Conservation (phyloP, 2,888 invertebrate species). For the Lingula anatina region DNA sequence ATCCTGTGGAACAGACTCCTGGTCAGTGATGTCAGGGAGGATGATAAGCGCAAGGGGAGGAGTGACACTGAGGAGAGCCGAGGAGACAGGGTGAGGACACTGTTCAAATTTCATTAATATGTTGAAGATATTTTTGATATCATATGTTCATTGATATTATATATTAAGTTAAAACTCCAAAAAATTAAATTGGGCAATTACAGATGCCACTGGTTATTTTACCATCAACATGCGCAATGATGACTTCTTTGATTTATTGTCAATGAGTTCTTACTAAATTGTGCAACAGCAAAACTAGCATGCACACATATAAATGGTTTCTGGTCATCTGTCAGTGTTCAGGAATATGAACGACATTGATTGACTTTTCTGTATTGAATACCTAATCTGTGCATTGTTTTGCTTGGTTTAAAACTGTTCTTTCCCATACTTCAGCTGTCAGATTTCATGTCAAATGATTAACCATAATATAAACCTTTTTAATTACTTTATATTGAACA, state of each 20-base stretch:
- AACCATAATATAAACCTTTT: too few relatives aligned
- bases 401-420: constrained; percentile 2
- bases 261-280: too few relatives aligned
- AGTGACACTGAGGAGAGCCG: constrained; percentile 37
- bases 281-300: too few relatives aligned
- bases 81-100: constrained; percentile 20
- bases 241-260: too few relatives aligned
- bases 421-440: too few relatives aligned
- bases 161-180: neutral
- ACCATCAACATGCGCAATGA: too few relatives aligned
- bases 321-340: neutral
- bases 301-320: too few relatives aligned
- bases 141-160: neutral
- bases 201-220: too few relatives aligned
- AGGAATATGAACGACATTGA: neutral
- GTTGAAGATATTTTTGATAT: too few relatives aligned
- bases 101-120: too few relatives aligned
- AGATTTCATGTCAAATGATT: too few relatives aligned
- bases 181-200: neutral
- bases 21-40: constrained; percentile 28
- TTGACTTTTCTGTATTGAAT: neutral
- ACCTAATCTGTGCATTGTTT: neutral
- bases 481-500: too few relatives aligned
- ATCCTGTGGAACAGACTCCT: constrained; percentile 67
- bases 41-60: constrained; percentile 26